Base-by-base conservation (phyloP, 2,113 vertebrate genomes). In the Leptocoma aspasia region DNA sequence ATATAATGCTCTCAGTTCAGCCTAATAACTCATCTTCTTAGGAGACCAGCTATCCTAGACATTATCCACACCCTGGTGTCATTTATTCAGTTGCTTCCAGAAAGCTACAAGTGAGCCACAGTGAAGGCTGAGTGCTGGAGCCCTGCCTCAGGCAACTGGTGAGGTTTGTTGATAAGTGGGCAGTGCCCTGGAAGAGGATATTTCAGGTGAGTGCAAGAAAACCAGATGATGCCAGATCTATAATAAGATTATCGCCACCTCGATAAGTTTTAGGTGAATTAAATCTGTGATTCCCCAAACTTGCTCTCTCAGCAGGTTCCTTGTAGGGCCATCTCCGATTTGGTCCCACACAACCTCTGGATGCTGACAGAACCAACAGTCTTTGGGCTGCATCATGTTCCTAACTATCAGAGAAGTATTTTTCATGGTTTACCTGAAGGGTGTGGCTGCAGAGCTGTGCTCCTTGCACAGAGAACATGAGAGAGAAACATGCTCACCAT, bases 1-100 rank as follows among this genome's bases (percentile, higher is more conserved):
- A 84, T 90, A 61, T 56, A 89, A 59, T 87, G 60, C 70, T 96
- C 82, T 91, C 89, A 73, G 52, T 37, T 66, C 53, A 65, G 53
- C 22, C 50, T 56, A 75, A 64, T 42, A 95, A 59, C 22, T 49
- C 88, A 92, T 57, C n/a, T 92, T 96, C 44, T 49, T 76, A 82
- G 39, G 54, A 76, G 60, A 57, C 52, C 63, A 54, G 35, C 37
- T 79, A 18, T 86, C 57, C 85, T 79, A 76, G 26, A 86, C 39
- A 60, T 23, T 39, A 56, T 80, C 68, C 30, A 76, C 21, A 53
- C n/a, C 35, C 44, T 94, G 50, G 63, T 53, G 56, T 66, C 53
- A 64, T 79, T 82, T 82, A 35, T 86, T 96, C 49, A 4, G 54
- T 47, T 69, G 54, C 45, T 63, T 69, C n/a, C 30, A 69, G 31